phyloP scores from a whole-genome alignment of 2,888 invertebrate species.

The Drosophila maculinotata region DNA sequence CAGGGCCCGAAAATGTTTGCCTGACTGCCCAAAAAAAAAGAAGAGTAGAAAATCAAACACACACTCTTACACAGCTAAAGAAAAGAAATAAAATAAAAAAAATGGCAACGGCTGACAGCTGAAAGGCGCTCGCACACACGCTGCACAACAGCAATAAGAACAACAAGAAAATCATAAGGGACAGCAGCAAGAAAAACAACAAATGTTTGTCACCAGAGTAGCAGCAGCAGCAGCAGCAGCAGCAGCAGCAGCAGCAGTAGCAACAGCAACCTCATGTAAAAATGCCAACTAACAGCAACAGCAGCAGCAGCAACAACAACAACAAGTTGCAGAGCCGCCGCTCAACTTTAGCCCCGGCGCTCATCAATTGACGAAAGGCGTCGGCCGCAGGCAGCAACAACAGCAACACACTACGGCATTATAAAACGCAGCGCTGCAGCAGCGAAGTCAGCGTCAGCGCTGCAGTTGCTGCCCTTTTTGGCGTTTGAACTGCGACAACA shows the following conservation, averaged over 20 bases:
- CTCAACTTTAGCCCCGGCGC: constrained; percentile 47
- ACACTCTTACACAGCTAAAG: constrained; percentile 8
- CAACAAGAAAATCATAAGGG: constrained; percentile 49
- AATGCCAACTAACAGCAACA: constrained; percentile 47
- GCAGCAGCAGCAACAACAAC: constrained; percentile 17
- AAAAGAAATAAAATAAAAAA: constrained; percentile 11
- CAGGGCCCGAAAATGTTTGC: constrained; percentile 68
- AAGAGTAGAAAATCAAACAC: constrained; percentile 20
- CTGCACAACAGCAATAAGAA: constrained; percentile 38
- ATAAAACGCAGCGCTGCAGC: constrained; percentile 43
- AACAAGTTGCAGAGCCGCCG: constrained; percentile 34
- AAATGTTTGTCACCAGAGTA: constrained; percentile 58
- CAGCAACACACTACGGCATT: constrained; percentile 28
- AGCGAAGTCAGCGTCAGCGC: constrained; percentile 32
- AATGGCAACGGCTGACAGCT: constrained; percentile 51
- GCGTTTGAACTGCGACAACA: constrained; percentile 57
- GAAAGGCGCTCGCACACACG: constrained; percentile 58
- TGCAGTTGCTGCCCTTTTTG: constrained; percentile 49
- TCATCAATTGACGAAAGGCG: constrained; percentile 53
- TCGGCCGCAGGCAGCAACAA: constrained; percentile 26
- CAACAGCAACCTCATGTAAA: constrained; percentile 34
- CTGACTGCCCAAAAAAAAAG: constrained; percentile 68
- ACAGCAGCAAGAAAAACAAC: constrained; percentile 38
- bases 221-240: constrained; percentile 32
- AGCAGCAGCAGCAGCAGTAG: constrained; percentile 26